Base-by-base conservation (phyloP, 2,797 vertebrate species). In the Arctocebus calabarensis region DNA sequence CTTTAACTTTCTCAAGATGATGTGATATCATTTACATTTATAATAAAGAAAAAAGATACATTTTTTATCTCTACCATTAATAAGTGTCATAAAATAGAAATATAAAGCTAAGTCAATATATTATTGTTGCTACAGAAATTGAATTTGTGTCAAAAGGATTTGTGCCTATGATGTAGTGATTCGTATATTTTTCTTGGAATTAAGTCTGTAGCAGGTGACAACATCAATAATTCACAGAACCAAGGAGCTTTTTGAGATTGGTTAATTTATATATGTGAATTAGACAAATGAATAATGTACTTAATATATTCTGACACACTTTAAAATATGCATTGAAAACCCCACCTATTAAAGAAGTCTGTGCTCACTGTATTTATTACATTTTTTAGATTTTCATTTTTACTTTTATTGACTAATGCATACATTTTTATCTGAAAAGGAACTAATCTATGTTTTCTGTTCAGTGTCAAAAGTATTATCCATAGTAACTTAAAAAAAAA, bases 121-220 rank as follows among this genome's bases (percentile, higher is more conserved):
- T 97, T 97, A 96, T 97, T 97, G 93, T 97, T 97, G 96, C 97
- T 90, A 93, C 96, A 96, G 92, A 97, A 98, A 98, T 98, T 98
- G 97, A 98, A 97, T 97, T 98, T 97, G 95, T 98, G 97, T 98
- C 98, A 97, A 95, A 97, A 95, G 96, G 95, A 97, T 97, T 97
- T 97, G 97, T 97, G 95, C 92, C 97, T 97, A 91, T 97, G 97
- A 97, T 98, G 78, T 96, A 98, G 96, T 98, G 95, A 97, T 96
- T 97, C 84, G 45, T 97, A 95, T 97, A 96, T 97, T 98, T 98
- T 96, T 97, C 96, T 97, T 97, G 94, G 93, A 98, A 98, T 97
- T 98, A 98, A 97, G 94, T 97, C 91, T 97, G 93, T 97, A 97
- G 89, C 88, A 97, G 96, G 96, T 98, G 98, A 98, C 98, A 98